Conservation (phyloP, 2,888 invertebrate genomes). For the Chloromyia formosa region DNA sequence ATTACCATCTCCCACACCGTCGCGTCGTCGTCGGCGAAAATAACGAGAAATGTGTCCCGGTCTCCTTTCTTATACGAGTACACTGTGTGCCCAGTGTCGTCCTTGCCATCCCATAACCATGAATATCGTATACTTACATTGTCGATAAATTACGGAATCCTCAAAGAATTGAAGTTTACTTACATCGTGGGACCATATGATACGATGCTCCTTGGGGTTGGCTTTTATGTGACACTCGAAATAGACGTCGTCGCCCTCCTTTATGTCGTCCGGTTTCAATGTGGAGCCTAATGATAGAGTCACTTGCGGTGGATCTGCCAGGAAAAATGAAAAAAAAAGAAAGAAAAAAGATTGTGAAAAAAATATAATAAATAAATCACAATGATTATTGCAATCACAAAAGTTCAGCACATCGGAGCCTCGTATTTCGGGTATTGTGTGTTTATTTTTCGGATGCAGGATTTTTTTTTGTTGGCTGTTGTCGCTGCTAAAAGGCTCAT, state of each 20-base stretch:
- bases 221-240: conserved; percentile 82
- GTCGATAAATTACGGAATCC: conserved; percentile 27
- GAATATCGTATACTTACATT: conserved; percentile 11
- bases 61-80: too few relatives aligned
- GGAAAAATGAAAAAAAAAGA: too few relatives aligned
- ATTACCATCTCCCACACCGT: background rate
- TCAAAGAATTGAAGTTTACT: conserved; percentile 61
- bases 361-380: conserved; percentile 35
- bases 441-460: background rate
- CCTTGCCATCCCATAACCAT: too few relatives aligned
- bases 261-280: conserved; percentile 78
- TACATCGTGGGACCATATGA: conserved; percentile 81
- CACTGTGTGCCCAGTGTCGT: too few relatives aligned
- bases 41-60: background rate
- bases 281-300: conserved; percentile 77
- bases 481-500: background rate
- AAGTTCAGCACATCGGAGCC: background rate
- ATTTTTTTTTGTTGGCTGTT: background rate
- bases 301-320: conserved; percentile 78
- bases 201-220: conserved; percentile 78
- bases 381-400: conserved; percentile 40
- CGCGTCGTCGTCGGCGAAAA: background rate
- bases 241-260: conserved; percentile 82
- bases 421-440: background rate
- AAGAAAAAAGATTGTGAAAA: conserved; percentile 50